These are phyloP conservation scores for Diaperis boleti DNA, from an alignment of 2,888 invertebrate species.

Conservation along the genomic window DNA sequence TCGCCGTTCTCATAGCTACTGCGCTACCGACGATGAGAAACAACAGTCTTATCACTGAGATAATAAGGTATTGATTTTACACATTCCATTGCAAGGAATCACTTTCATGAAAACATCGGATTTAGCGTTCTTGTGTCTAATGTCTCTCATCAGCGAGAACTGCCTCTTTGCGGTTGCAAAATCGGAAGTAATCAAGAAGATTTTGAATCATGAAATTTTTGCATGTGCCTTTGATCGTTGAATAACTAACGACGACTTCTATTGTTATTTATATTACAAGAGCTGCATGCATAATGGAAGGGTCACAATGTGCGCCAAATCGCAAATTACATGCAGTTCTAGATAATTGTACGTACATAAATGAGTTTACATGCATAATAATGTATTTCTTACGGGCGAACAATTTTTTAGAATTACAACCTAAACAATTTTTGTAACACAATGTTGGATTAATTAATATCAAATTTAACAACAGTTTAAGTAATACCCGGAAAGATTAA, in stretches of 20 bases:
- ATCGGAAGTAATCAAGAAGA: conserved; percentile 21
- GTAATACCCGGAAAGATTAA: too few relatives aligned
- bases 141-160: neutral
- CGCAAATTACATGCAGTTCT: conserved; percentile 40
- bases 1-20: conserved; percentile 25
- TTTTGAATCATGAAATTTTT: conserved; percentile 40
- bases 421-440: too few relatives aligned
- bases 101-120: conserved; percentile 9
- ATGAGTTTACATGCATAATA: conserved; percentile 39
- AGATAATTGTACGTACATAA: conserved; percentile 37
- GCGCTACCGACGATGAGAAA: conserved; percentile 18
- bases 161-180: neutral
- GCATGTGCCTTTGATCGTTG: conserved; percentile 33
- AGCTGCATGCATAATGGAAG: conserved; percentile 41
- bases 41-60: conserved; percentile 20
- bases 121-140: neutral
- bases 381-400: too few relatives aligned
- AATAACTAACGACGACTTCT: conserved; percentile 39
- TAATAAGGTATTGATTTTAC: conserved; percentile 25
- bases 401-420: too few relatives aligned
- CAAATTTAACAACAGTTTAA: too few relatives aligned
- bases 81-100: conserved; percentile 18
- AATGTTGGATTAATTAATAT: too few relatives aligned
- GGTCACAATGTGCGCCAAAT: conserved; percentile 37
- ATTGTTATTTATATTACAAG: conserved; percentile 41